Evolutionary conservation across 2,113 vertebrate species (phyloP), one percentile per base, ranked within the genome.

Genomic region (Hippolais icterina): DNA sequence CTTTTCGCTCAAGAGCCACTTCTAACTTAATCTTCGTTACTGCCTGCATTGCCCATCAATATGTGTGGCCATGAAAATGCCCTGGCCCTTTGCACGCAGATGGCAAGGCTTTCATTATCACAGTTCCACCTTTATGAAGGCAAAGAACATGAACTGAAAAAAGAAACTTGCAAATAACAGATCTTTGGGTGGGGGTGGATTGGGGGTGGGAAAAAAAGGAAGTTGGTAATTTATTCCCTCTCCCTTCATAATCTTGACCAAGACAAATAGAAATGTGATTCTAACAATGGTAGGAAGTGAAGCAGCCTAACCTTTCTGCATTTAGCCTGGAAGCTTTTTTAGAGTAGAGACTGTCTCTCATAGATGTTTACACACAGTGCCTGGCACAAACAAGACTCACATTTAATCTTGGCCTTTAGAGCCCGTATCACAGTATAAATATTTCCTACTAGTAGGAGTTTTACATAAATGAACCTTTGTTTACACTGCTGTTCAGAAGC

Each of bases 271-370:
- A 97, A 97, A 97, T 95, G 92, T 68, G 91, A 94, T 81, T 69
- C 87, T 86, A 96, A 98, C 97, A 98, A 98, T 98, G 71, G 95
- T 63, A 97, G 97, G 97, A 98, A 98, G 94, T 96, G 82, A 92
- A 97, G 95, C 66, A 94, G 90, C 64, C 74, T 95, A 96, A 97
- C 97, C 96, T 97, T 94, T 97, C 90, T 96, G 92, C 95, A 94
- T 95, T 97, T 93, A 93, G 93, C 83, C 76, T 92, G 83, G 68
- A 94, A 64, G 41, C 7, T 63, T 82, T 96, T 61, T 39, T 49
- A 89, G 90, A 87, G 72, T 23, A 82, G 79, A 60, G 75, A 61
- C 57, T 79, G 69, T 89, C 71, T 68, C 47, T 87, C 11, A 2
- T 5, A 3, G 20, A 37, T 96, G 85, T 95, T 97, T 93, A 95